Evolutionary conservation across 2,113 vertebrate genomes (phyloP).

Genomic region (Phrynosoma platyrhinos): DNA sequence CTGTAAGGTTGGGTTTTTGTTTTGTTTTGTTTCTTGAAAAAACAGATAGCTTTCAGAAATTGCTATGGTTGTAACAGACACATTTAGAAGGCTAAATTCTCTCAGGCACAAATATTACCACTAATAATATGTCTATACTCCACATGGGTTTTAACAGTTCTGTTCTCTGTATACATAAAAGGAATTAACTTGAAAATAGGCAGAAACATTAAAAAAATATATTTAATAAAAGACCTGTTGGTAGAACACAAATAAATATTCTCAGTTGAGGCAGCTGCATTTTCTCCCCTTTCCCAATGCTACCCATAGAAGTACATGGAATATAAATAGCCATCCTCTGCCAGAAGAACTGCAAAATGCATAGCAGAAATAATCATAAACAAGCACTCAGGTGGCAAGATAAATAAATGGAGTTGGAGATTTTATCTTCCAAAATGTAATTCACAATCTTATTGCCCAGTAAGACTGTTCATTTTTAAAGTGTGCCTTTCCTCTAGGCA

Average conservation of each 20-base stretch:
- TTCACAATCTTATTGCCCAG: conserved; percentile 24
- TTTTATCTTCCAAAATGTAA: conserved; percentile 33
- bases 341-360: background rate
- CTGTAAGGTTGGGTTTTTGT: background rate
- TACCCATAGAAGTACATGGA: background rate
- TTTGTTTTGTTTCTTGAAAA: background rate
- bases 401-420: conserved; percentile 17
- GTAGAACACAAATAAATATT: conserved; percentile 12
- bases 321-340: conserved; percentile 12
- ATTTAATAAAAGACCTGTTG: conserved; percentile 35
- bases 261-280: conserved; percentile 28
- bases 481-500: background rate
- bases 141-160: conserved; percentile 22
- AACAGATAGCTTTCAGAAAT: conserved; percentile 41
- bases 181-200: conserved; percentile 7
- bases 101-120: conserved; percentile 25
- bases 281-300: background rate
- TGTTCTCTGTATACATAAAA: conserved; percentile 11
- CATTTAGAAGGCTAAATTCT: conserved; percentile 26
- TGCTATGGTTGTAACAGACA: conserved; percentile 25
- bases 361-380: conserved; percentile 25
- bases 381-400: background rate
- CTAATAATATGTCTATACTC: conserved; percentile 31
- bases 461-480: background rate
- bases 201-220: background rate